Evolutionary conservation across 2,797 vertebrate species (phyloP).

Genomic region (Vipera ursinii): DNA sequence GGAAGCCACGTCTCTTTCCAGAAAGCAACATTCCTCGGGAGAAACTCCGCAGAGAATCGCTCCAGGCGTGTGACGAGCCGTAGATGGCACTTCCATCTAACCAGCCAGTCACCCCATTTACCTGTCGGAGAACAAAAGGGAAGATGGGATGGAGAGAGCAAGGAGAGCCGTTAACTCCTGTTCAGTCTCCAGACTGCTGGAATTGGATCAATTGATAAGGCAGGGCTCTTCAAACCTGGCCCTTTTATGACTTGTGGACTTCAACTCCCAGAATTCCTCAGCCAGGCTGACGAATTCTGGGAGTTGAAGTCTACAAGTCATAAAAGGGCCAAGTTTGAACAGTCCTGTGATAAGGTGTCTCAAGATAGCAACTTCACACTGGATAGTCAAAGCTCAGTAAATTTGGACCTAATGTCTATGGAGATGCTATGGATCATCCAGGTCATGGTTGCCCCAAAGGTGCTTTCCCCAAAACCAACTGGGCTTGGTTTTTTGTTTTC

Average conservation of each 20-base stretch:
- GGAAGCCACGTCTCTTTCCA: constrained; percentile 70
- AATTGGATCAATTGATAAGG: background rate
- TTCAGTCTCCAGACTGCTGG: background rate
- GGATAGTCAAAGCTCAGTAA: background rate
- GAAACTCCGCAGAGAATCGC: constrained; percentile 87
- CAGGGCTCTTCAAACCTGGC: too few species aligned
- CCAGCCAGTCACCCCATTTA: constrained; percentile 88
- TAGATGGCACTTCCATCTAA: constrained; percentile 97
- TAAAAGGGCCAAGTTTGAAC: too few species aligned
- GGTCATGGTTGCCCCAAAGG: too few species aligned
- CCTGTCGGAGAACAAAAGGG: constrained; percentile 64
- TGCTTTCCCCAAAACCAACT: too few species aligned
- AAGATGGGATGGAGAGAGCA: too few species aligned
- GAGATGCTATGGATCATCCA: too few species aligned
- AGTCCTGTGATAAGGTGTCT: background rate
- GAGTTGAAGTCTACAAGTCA: too few species aligned
- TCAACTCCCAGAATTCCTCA: too few species aligned
- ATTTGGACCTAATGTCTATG: background rate
- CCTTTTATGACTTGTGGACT: too few species aligned
- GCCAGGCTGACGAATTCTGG: too few species aligned
- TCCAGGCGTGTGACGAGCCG: constrained; percentile 87
- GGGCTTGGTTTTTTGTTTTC: too few species aligned
- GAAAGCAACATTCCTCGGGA: constrained; percentile 76
- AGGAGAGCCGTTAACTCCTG: too few species aligned
- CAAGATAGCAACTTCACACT: background rate